These are phyloP conservation scores for Tapera naevia DNA, from an alignment of 2,797 vertebrate species.

Conservation along the genomic window DNA sequence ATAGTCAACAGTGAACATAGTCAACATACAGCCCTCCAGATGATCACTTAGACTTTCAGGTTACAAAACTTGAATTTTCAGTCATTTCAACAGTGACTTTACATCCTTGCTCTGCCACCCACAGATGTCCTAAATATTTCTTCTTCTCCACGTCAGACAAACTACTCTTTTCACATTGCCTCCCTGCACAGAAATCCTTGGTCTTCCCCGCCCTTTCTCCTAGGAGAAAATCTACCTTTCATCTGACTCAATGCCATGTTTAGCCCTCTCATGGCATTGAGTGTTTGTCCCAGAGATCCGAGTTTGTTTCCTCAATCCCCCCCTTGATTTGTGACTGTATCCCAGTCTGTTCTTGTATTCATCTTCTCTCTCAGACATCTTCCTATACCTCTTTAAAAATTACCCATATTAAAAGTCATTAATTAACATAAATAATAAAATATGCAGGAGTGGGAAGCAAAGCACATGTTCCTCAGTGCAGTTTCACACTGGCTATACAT, in stretches of 20 bases:
- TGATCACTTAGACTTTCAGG: neutral
- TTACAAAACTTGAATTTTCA: neutral
- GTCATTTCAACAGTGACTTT: neutral
- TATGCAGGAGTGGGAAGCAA: neutral
- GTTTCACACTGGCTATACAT: slow-evolving; percentile 1
- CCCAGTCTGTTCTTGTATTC: neutral
- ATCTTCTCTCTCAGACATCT: neutral
- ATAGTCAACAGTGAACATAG: neutral
- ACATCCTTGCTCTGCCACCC: neutral
- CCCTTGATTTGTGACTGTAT: neutral
- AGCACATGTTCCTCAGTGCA: neutral
- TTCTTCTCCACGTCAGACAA: neutral
- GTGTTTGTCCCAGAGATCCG: neutral
- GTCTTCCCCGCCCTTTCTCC: slow-evolving; percentile 10
- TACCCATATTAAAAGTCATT: neutral
- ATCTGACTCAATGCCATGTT: neutral
- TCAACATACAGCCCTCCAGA: neutral
- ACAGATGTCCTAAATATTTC: neutral
- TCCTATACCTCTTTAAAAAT: slow-evolving; percentile 1
- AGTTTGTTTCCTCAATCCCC: neutral
- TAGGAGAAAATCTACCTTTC: slow-evolving; percentile 1
- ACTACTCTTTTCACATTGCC: neutral
- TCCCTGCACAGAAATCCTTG: neutral
- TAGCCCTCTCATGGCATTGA: neutral
- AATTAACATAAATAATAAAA: slow-evolving; percentile 44